Percentiles rank a stretch among this genome's conserved stretches.
Evolutionary conservation across 2,797 vertebrate genomes (phyloP).

Genomic region (Octomys mimax): DNA sequence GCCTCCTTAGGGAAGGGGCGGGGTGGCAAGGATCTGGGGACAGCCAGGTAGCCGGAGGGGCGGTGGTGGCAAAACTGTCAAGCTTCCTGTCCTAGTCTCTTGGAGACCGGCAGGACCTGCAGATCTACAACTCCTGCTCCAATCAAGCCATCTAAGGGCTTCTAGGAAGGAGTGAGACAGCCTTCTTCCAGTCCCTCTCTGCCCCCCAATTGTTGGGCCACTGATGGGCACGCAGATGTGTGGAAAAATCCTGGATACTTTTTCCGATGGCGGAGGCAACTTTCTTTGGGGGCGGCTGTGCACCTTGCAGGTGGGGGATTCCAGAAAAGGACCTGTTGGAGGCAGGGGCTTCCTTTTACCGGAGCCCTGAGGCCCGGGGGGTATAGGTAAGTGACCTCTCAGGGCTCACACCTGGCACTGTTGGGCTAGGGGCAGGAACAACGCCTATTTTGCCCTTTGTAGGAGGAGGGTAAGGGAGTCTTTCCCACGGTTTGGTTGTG

Average conservation of each 20-base stretch:
- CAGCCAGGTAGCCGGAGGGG: conserved; percentile 88
- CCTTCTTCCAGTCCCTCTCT: neutral
- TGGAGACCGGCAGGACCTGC: conserved; percentile 21
- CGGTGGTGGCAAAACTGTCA: conserved; percentile 83
- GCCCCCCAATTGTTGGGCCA: neutral
- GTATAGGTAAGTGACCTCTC: conserved; percentile 73
- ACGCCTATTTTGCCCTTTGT: conserved; percentile 22
- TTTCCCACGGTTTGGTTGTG: conserved; percentile 35
- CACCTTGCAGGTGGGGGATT: conserved; percentile 56
- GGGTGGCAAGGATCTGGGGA: conserved; percentile 84
- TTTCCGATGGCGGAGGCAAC: neutral
- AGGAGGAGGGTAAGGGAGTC: conserved; percentile 36
- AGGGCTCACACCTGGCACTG: neutral
- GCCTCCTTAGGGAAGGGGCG: conserved; percentile 81
- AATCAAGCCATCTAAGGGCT: neutral
- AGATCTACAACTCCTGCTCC: neutral
- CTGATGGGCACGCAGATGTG: neutral
- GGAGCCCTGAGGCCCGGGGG: conserved; percentile 51
- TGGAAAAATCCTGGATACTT: conserved; percentile 51
- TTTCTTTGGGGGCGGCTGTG: conserved; percentile 51
- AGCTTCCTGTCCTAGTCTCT: conserved; percentile 75
- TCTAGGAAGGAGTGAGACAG: conserved; percentile 19
- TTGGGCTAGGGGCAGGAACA: neutral
- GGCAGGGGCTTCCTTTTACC: conserved; percentile 55
- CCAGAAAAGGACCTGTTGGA: conserved; percentile 23